Percentiles rank a stretch among this genome's conserved stretches.
These are phyloP conservation scores for Grammomys surdaster DNA, from an alignment of 2,113 vertebrate genomes.

Conservation along the genomic window DNA sequence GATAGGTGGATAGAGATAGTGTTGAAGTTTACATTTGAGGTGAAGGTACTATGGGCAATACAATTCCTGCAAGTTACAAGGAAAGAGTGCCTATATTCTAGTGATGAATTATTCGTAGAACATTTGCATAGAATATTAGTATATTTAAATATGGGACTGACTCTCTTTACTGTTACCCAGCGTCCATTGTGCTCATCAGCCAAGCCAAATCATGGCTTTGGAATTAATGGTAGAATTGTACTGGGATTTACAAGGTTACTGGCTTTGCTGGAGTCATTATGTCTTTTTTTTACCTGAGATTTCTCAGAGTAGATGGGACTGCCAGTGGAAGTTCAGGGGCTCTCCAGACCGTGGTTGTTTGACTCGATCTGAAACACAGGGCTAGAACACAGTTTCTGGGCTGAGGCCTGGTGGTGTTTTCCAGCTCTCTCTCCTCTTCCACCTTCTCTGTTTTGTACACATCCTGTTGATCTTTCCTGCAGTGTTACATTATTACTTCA, in stretches of 20 bases:
- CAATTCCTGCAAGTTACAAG: not conserved
- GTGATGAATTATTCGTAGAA: not conserved
- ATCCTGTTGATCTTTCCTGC: too few species aligned
- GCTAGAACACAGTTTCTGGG: not conserved
- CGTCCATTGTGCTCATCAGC: not conserved
- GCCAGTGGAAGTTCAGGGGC: not conserved
- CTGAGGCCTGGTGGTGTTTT: not conserved
- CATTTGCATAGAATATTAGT: not conserved
- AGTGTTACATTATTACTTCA: not conserved
- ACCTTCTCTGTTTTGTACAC: not conserved
- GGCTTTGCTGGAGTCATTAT: not conserved
- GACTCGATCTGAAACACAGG: not conserved
- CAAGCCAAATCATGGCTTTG: not conserved
- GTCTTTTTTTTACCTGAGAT: not conserved
- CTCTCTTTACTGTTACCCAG: not conserved
- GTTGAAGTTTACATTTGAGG: not conserved
- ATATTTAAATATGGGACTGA: not conserved
- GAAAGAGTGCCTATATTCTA: not conserved
- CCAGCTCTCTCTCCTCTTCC: not conserved
- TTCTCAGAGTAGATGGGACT: not conserved
- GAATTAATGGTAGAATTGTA: not conserved
- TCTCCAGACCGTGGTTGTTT: not conserved
- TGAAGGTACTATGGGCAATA: not conserved
- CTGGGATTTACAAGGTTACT: not conserved
- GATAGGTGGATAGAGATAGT: not conserved